Evolutionary conservation across 2,797 vertebrate genomes (phyloP).

Genomic region (Enteromius viviparus): DNA sequence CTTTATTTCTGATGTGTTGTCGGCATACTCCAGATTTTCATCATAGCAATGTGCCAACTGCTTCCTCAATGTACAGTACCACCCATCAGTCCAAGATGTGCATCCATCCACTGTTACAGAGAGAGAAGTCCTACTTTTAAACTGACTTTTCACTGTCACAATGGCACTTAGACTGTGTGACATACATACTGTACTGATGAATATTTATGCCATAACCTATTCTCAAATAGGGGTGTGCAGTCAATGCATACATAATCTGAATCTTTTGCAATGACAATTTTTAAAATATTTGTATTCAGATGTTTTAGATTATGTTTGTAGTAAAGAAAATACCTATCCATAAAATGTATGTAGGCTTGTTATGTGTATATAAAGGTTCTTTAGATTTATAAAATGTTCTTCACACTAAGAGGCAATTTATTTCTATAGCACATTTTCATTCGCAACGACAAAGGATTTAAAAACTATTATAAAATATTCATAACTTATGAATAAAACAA

Average conservation of each 20-base stretch:
- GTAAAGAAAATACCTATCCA: not conserved
- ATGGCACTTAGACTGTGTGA: not conserved
- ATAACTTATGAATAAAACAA: not conserved
- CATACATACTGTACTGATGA: not conserved
- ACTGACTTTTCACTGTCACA: conserved; percentile 11
- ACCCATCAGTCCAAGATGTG: conserved; percentile 27
- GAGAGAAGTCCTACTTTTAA: conserved; percentile 18
- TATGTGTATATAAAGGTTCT: too few relatives aligned
- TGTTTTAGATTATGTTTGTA: not conserved
- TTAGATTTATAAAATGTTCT: too few relatives aligned
- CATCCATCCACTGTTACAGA: conserved; percentile 3
- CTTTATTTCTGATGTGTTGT: conserved; percentile 44
- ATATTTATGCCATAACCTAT: not conserved
- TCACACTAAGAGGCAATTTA: too few relatives aligned
- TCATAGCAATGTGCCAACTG: conserved; percentile 47
- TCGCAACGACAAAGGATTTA: not conserved
- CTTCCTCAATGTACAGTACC: conserved; percentile 34
- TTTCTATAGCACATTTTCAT: too few relatives aligned
- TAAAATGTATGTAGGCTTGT: not conserved
- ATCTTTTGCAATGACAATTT: not conserved
- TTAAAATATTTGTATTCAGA: not conserved
- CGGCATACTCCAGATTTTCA: conserved; percentile 44
- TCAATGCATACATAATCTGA: not conserved
- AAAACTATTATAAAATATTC: not conserved
- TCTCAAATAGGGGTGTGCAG: not conserved